Percentiles rank a stretch among this genome's conserved stretches.
Evolutionary conservation across 2,888 invertebrate genomes (phyloP).

Genomic region (Bursaphelenchus okinawaensis): DNA sequence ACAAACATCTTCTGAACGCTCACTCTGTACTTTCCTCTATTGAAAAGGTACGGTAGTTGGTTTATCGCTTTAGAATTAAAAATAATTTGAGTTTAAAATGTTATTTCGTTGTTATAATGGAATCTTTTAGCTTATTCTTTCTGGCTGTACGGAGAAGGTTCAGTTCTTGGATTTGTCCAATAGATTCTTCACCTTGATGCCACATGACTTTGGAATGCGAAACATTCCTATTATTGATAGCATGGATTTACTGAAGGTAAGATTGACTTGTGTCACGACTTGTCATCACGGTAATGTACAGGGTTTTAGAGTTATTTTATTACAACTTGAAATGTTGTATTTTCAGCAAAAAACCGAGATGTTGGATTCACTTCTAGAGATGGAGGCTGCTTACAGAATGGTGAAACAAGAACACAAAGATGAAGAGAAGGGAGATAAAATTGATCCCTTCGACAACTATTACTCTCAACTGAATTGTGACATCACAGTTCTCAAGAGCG

Average conservation of each 20-base stretch:
- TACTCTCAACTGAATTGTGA: conserved; percentile 80
- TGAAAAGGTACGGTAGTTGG: not conserved
- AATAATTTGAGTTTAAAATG: not conserved
- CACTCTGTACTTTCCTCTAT: conserved; percentile 69
- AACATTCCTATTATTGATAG: conserved; percentile 77
- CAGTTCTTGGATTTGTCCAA: conserved; percentile 74
- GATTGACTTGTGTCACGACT: no score
- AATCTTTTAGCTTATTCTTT: no score
- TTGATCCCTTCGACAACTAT: conserved; percentile 73
- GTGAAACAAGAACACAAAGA: conserved; percentile 62
- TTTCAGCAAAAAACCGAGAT: conserved; percentile 71
- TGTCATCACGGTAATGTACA: no score
- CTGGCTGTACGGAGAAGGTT: no score
- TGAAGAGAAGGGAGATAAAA: conserved; percentile 60
- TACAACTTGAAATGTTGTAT: conserved; percentile 3
- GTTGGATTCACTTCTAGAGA: conserved; percentile 85
- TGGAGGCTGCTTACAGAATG: conserved; percentile 87
- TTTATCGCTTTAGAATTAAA: not conserved
- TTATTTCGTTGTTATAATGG: no score
- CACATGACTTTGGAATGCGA: conserved; percentile 83
- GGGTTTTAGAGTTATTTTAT: not conserved
- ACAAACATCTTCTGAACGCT: conserved; percentile 79
- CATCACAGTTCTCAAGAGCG: conserved; percentile 67
- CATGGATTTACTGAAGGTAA: conserved; percentile 67
- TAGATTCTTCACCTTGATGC: conserved; percentile 87